phyloP scores from a whole-genome alignment of 1,140 invertebrate genomes.

The Euura saliciscinereae region DNA sequence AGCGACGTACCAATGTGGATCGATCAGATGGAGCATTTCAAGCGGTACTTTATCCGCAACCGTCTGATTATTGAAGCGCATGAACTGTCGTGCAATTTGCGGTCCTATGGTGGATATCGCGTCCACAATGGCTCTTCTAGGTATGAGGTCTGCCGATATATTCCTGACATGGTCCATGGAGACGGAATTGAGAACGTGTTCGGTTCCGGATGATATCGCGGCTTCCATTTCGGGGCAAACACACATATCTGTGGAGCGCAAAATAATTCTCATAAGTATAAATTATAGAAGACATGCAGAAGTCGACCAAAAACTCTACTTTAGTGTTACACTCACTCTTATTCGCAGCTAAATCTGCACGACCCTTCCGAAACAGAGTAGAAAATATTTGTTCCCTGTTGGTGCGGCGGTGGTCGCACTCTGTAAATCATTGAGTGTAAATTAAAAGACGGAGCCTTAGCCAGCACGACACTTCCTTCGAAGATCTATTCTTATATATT shows the following conservation, averaged over 20 bases:
- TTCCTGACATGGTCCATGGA: neutral
- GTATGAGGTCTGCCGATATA: neutral
- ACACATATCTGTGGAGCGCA: neutral
- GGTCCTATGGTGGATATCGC: constrained; percentile 23
- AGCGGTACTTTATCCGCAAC: constrained; percentile 75
- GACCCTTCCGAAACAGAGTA: neutral
- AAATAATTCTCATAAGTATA: neutral
- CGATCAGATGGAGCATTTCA: constrained; percentile 77
- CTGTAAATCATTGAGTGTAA: neutral
- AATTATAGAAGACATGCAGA: neutral
- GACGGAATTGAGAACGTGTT: neutral
- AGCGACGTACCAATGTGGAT: constrained; percentile 68
- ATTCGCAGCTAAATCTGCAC: neutral
- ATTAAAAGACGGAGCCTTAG: neutral
- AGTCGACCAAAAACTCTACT: neutral
- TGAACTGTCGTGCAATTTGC: constrained; percentile 22
- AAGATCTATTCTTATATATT: neutral
- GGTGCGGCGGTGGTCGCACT: neutral
- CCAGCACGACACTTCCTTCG: neutral
- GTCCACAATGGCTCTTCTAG: constrained; percentile 13
- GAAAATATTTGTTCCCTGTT: neutral
- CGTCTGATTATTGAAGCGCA: constrained; percentile 66
- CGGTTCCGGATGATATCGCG: neutral
- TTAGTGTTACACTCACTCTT: neutral
- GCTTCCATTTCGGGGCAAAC: neutral